These are phyloP conservation scores for Electrona antarctica DNA, from an alignment of 2,113 vertebrate species.

Conservation along the genomic window DNA sequence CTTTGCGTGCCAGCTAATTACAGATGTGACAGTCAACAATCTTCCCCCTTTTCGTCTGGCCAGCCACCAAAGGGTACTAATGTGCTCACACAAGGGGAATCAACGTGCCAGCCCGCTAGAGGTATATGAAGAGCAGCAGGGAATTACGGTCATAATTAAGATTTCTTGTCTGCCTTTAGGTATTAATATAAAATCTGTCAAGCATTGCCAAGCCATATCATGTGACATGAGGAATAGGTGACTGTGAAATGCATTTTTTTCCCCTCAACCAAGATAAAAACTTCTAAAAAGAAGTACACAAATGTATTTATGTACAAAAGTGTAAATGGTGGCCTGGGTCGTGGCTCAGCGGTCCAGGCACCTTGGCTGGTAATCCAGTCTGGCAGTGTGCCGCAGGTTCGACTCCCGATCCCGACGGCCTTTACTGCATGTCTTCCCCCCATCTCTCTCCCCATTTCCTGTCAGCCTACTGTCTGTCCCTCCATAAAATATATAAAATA, in stretches of 20 bases:
- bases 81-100: conserved; percentile 64
- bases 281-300: background rate
- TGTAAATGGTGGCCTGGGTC: no score
- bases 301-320: background rate
- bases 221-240: background rate
- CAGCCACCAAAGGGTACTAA: conserved; percentile 63
- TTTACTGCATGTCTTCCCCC: no score
- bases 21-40: conserved; percentile 68
- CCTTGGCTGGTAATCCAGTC: no score
- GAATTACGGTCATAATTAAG: conserved; percentile 45
- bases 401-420: no score
- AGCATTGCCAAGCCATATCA: conserved; percentile 21
- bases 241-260: background rate
- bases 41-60: conserved; percentile 62
- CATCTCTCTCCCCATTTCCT: no score
- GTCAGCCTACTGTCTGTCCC: no score
- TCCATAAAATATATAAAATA: no score
- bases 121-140: conserved; percentile 51
- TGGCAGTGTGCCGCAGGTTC: no score
- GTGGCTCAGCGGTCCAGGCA: no score
- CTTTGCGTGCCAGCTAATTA: conserved; percentile 72
- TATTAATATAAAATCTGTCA: conserved; percentile 56
- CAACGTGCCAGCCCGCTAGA: conserved; percentile 57
- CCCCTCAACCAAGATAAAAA: conserved; percentile 2
- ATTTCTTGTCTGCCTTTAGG: conserved; percentile 60